Base-by-base conservation (phyloP, 2,113 vertebrate species). In the Geococcyx californianus region DNA sequence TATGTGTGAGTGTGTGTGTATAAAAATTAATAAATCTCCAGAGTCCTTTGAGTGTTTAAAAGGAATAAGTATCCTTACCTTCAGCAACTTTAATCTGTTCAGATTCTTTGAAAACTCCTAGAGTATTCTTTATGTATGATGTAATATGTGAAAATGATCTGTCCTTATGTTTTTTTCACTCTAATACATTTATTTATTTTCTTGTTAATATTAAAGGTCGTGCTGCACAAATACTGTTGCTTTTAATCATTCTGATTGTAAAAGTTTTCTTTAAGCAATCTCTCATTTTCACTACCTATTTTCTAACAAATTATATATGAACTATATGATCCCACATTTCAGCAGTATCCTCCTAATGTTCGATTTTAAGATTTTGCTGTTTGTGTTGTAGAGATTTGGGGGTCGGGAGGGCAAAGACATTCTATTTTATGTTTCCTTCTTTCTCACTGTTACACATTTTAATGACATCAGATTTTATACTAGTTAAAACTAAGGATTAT, bases 391-490 rank as follows among this genome's bases (percentile, higher is more conserved):
- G 10, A 75, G 16, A 51, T 20, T 47, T 28, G 14, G 21, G 18
- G 3, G 2, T 77, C 34, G n/a, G 24, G 25, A 62, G 8, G 16
- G 7, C 34, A 56, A 62, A 56, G 33, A 42, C 11, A 49, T 54
- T 68, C 40, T 4, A 38, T 94, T 92, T 47, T 89, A 42, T 51
- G 13, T 66, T 94, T 86, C 33, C 19, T 60, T 87, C 28, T 26
- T 52, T 87, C n/a, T 67, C 47, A n/a, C 20, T 76, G 12, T 70
- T 67, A 60, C 1, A 0, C 68, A 84, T 97, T 97, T 96, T 94
- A 95, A 82, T 92, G 24, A 80, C 76, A 62, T 66, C 55, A 84
- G 79, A 89, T 88, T 96, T 96, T 84, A 58, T 70, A 81, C 80
- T 84, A 72, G 64, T 91, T 69, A 91, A 64, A 91, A 47, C 24